Evolutionary conservation across 1,140 invertebrate species (phyloP), one percentile per base, ranked within the genome.

Genomic region (Cotesia chilonis): DNA sequence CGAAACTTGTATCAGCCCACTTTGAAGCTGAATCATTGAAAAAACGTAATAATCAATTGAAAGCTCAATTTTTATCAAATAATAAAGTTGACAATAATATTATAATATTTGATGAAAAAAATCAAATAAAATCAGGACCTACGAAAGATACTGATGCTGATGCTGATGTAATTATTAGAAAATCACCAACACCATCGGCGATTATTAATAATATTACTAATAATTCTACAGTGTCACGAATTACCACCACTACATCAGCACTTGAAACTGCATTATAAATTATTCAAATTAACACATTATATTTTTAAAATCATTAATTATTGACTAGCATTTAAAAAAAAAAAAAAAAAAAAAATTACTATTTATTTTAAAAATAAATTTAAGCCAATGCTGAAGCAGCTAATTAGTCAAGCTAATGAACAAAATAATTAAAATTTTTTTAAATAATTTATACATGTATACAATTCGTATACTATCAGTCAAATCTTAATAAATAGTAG

Each of bases 191-290:
- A 20, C 57, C 59, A 14, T 36, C 37, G n/a, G 59, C 60, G 3
- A 55, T 67, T 14, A 0, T 10, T 10, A 12, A 68, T 55, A 28
- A 17, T 28, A 28, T 28, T 28, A 28, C 20, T 28, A 55, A 68
- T 7, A 65, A 68, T n/a, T 41, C 36, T 54, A 28, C 1, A 1
- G 83, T 85, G n/a, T 66, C 81, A n/a, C 81, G 84, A 35, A 84
- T 84, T 63, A 83, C 85, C 0, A 83, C 85, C 0, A 87, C 84
- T 74, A 84, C 83, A 0, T 84, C 85, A 0, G 79, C 86, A 17
- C 73, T 87, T 41, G 86, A 87, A 72, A 87, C 86, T 41, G 86
- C 86, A 64, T 78, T 87, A 41, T 87, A 82, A 85, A 80, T 17
- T 17, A 80, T 17, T 17, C 17, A 17, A 17, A 17, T 17, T 14